Evolutionary conservation across 1,140 invertebrate genomes (phyloP).

Genomic region (Papilio helenus): DNA sequence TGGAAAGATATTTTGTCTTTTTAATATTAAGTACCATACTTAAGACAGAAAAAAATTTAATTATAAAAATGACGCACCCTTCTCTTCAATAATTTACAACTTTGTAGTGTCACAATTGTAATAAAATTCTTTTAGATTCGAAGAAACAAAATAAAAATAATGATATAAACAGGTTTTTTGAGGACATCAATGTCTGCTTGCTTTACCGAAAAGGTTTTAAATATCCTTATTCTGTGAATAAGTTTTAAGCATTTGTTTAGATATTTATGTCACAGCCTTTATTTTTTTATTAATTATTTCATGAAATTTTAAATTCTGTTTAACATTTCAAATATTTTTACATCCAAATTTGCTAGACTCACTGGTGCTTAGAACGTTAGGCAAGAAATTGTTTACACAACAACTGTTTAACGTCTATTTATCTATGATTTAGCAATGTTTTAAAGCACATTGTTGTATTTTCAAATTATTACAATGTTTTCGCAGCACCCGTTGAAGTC

Average conservation of each 20-base stretch:
- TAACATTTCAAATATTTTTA: background rate
- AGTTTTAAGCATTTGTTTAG: slow-evolving; percentile 27
- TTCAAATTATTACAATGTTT: background rate
- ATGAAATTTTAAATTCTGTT: too few species aligned
- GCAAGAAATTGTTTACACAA: background rate
- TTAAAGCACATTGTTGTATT: background rate
- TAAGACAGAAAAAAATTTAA: slow-evolving; percentile 14
- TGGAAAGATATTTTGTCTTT: background rate
- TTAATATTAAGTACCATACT: background rate
- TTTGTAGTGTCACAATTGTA: slow-evolving; percentile 43
- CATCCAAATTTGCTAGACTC: background rate
- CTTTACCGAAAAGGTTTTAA: slow-evolving; percentile 39
- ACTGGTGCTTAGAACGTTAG: background rate
- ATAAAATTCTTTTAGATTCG: slow-evolving; percentile 49
- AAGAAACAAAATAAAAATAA: slow-evolving; percentile 42
- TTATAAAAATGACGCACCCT: slow-evolving; percentile 10
- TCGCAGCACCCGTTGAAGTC: slow-evolving; percentile 11
- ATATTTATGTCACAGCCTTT: background rate
- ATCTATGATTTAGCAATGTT: background rate
- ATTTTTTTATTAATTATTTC: background rate
- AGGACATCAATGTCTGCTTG: slow-evolving; percentile 35
- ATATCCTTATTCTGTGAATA: slow-evolving; percentile 36
- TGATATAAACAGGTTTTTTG: slow-evolving; percentile 39
- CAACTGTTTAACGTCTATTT: too few species aligned
- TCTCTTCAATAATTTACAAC: slow-evolving; percentile 46